phyloP scores from a whole-genome alignment of 1,140 invertebrate genomes.

The Drosophila trapezifrons region DNA sequence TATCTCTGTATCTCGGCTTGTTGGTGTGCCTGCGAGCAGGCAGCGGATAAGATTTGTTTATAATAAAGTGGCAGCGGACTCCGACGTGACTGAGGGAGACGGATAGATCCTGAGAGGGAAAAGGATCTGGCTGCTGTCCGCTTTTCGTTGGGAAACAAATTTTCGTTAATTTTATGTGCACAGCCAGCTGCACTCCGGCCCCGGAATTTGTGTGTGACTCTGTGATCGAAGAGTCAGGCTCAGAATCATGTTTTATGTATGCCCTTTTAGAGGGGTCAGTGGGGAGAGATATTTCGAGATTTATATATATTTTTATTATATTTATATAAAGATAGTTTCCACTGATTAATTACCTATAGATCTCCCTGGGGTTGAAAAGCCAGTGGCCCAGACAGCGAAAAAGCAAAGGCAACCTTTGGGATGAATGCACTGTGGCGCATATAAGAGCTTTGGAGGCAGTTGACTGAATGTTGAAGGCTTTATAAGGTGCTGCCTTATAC shows the following conservation, averaged over 20 bases:
- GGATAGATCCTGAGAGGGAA: constrained; percentile 21
- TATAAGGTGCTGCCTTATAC: no score
- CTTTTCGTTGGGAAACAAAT: constrained; percentile 34
- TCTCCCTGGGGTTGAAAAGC: no score
- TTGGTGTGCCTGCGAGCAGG: constrained; percentile 21
- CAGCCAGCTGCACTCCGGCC: constrained; percentile 36
- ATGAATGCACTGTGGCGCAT: no score
- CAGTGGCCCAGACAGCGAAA: no score
- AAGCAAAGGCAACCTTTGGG: no score
- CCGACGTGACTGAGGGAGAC: constrained; percentile 42
- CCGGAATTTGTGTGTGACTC: constrained; percentile 39
- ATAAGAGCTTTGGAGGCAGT: no score
- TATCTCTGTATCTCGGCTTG: constrained; percentile 21
- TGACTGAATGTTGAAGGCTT: no score
- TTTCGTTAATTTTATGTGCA: constrained; percentile 59
- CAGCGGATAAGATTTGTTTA: constrained; percentile 43
- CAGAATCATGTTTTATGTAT: not conserved
- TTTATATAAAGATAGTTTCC: no score
- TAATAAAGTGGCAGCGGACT: constrained; percentile 66
- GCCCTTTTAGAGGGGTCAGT: no score
- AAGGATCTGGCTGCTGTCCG: constrained; percentile 44
- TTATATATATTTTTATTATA: no score
- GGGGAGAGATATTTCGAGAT: no score
- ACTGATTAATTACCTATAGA: no score
- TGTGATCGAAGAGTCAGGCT: constrained; percentile 55